These are phyloP conservation scores for Cathartes aura DNA, from an alignment of 2,113 vertebrate species.

Conservation along the genomic window DNA sequence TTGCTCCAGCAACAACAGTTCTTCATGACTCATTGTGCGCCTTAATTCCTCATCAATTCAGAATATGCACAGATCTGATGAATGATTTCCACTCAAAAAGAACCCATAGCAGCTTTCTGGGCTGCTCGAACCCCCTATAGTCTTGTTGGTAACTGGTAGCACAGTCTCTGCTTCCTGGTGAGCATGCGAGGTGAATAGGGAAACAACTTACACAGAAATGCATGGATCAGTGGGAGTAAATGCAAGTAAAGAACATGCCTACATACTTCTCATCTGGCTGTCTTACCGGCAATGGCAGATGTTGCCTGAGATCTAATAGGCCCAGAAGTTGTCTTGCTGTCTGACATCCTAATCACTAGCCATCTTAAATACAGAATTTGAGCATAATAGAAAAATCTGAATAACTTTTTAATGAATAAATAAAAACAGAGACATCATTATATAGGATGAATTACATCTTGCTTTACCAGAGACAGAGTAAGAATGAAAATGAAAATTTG, in stretches of 20 bases:
- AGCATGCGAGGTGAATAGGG: not conserved
- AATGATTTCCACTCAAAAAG: not conserved
- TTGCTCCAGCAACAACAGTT: not conserved
- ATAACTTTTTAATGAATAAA: not conserved
- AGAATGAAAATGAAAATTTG: not conserved
- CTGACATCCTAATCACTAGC: not conserved
- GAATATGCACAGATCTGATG: not conserved
- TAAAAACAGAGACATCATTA: not conserved
- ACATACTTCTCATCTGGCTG: not conserved
- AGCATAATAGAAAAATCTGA: not conserved
- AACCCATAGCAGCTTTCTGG: not conserved
- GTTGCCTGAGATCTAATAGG: not conserved
- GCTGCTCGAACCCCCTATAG: not conserved
- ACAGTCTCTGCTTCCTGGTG: not conserved
- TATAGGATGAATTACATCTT: not conserved
- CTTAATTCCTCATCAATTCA: not conserved
- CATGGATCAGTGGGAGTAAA: not conserved
- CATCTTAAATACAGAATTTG: not conserved
- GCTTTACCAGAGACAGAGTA: not conserved
- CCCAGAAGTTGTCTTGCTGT: not conserved
- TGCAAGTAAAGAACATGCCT: not conserved
- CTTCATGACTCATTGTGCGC: not conserved
- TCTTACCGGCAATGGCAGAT: fast-evolving
- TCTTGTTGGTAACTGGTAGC: not conserved
- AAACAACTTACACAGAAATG: not conserved